phyloP scores from a whole-genome alignment of 1,140 invertebrate genomes.

The Pectinophora gossypiella region DNA sequence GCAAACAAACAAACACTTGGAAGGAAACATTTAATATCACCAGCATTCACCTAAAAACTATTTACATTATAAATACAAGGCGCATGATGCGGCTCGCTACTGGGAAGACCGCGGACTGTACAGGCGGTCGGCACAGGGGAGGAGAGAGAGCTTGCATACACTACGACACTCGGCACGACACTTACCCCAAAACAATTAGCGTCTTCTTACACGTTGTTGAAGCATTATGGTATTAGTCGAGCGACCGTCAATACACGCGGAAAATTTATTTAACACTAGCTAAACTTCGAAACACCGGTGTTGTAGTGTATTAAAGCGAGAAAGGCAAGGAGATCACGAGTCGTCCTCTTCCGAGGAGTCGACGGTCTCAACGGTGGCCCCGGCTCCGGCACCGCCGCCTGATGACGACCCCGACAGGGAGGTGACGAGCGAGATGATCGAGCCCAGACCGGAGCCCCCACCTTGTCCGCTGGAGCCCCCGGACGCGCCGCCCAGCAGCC shows the following conservation, averaged over 20 bases:
- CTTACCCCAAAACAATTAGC: too few relatives aligned
- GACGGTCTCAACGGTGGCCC: slow-evolving; percentile 61
- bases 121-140: slow-evolving; percentile 21
- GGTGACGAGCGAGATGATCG: slow-evolving; percentile 56
- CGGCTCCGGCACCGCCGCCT: slow-evolving; percentile 48
- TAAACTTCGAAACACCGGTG: slow-evolving; percentile 3
- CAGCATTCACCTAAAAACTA: slow-evolving; percentile 64
- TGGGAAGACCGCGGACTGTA: slow-evolving; percentile 36
- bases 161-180: neutral
- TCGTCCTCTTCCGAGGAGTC: slow-evolving; percentile 66
- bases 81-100: slow-evolving; percentile 9
- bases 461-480: slow-evolving; percentile 56
- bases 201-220: too few relatives aligned
- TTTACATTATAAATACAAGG: slow-evolving; percentile 67
- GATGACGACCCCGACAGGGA: slow-evolving; percentile 66
- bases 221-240: too few relatives aligned
- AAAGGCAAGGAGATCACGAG: slow-evolving; percentile 33
- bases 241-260: too few relatives aligned
- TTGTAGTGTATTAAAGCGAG: slow-evolving; percentile 8
- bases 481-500: slow-evolving; percentile 74
- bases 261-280: too few relatives aligned
- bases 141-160: neutral
- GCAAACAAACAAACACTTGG: slow-evolving; percentile 42
- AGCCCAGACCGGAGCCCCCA: slow-evolving; percentile 52
- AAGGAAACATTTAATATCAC: slow-evolving; percentile 61